phyloP scores from a whole-genome alignment of 2,113 vertebrate genomes.

The Atractosteus spatula region DNA sequence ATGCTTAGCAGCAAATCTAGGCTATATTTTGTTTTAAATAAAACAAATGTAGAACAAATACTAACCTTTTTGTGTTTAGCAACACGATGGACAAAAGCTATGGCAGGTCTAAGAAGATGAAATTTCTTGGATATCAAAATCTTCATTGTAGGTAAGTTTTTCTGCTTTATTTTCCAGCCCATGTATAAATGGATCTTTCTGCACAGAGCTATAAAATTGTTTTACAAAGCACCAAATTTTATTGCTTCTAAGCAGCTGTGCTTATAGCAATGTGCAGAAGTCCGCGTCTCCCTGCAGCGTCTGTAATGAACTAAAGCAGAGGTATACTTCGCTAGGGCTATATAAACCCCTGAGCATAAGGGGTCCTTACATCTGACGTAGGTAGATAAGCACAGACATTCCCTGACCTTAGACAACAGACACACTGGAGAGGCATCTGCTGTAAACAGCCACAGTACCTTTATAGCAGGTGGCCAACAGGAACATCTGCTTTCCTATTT shows the following conservation, averaged over 20 bases:
- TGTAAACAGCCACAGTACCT: not conserved
- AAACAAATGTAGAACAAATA: not conserved
- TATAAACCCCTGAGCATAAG: conserved; percentile 4
- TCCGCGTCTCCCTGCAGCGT: too few relatives aligned
- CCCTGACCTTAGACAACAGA: conserved; percentile 3
- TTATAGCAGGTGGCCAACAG: not conserved
- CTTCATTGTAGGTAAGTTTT: conserved; percentile 39
- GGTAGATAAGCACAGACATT: conserved; percentile 12
- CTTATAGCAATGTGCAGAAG: too few relatives aligned
- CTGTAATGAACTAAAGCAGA: too few relatives aligned
- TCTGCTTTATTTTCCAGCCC: conserved; percentile 50
- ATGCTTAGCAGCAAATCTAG: too few relatives aligned
- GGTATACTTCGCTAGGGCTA: too few relatives aligned
- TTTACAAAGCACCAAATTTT: too few relatives aligned
- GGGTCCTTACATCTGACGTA: conserved; percentile 31
- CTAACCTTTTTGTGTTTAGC: conserved; percentile 51
- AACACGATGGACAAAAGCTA: conserved; percentile 48
- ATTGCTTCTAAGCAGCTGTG: too few relatives aligned
- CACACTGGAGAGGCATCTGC: conserved; percentile 23
- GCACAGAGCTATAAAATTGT: not conserved
- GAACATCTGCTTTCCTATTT: not conserved
- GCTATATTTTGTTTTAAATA: too few relatives aligned
- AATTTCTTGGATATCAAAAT: conserved; percentile 57
- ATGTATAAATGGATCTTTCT: conserved; percentile 25
- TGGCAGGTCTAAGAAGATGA: conserved; percentile 46